Evolutionary conservation across 2,797 vertebrate genomes (phyloP).

Genomic region (Pseudopleuronectes americanus): DNA sequence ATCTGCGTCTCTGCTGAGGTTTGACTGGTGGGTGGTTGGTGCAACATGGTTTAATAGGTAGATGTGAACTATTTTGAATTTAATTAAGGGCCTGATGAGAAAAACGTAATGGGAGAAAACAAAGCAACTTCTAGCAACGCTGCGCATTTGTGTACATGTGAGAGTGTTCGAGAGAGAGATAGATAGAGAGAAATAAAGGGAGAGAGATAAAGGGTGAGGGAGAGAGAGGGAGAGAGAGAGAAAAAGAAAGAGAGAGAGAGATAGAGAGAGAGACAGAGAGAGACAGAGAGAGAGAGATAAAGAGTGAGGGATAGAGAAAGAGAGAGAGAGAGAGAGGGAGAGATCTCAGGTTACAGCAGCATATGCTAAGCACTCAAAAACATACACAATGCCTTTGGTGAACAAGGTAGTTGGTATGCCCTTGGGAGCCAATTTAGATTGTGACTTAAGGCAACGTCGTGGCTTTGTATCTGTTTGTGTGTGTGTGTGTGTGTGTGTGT

Average conservation of each 20-base stretch:
- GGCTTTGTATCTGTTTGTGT: slow-evolving; percentile 63
- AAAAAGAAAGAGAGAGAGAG: slow-evolving; percentile 48
- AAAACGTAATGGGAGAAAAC: slow-evolving; percentile 84
- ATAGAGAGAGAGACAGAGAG: slow-evolving; percentile 52
- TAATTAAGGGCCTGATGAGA: slow-evolving; percentile 92
- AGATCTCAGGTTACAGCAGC: slow-evolving; percentile 90
- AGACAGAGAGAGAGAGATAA: slow-evolving; percentile 9
- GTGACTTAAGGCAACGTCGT: slow-evolving; percentile 90
- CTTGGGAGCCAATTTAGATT: slow-evolving; percentile 95
- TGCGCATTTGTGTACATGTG: slow-evolving; percentile 46
- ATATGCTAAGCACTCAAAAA: slow-evolving; percentile 92
- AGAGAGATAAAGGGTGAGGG: background rate
- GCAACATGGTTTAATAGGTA: slow-evolving; percentile 81
- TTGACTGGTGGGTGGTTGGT: slow-evolving; percentile 74
- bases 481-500: slow-evolving; percentile 30
- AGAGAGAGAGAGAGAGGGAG: slow-evolving; percentile 53
- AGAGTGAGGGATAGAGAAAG: slow-evolving; percentile 38
- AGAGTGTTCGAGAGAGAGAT: slow-evolving; percentile 17
- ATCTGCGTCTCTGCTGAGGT: slow-evolving; percentile 56
- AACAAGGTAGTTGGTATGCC: slow-evolving; percentile 91
- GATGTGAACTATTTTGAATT: slow-evolving; percentile 89
- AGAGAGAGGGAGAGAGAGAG: slow-evolving; percentile 52
- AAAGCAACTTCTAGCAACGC: slow-evolving; percentile 82
- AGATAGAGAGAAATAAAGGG: slow-evolving; percentile 49
- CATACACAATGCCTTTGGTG: slow-evolving; percentile 90